Percentiles rank a stretch among this genome's conserved stretches.
These are phyloP conservation scores for Holotrichia oblita DNA, from an alignment of 1,140 invertebrate genomes.

Conservation along the genomic window DNA sequence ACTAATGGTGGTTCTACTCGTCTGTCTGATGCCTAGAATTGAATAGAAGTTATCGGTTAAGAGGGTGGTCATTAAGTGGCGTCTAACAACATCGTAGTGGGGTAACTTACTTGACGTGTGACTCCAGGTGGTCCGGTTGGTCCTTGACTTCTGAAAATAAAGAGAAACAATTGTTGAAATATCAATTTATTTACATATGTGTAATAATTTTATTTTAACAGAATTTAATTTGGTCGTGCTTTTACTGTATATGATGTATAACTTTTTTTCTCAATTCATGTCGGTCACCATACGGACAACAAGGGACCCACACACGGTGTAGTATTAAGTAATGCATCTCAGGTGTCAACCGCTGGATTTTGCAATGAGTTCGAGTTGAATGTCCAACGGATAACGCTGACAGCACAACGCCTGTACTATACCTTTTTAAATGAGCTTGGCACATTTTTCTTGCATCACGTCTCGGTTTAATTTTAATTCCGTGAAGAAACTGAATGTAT, in stretches of 20 bases:
- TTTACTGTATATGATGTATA: neutral
- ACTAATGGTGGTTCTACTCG: constrained; percentile 81
- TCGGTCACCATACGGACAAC: neutral
- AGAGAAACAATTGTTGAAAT: neutral
- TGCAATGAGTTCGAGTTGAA: constrained; percentile 1
- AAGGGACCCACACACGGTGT: neutral
- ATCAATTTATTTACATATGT: no score
- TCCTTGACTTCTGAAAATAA: constrained; percentile 34
- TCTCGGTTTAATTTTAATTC: neutral
- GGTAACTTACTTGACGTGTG: constrained; percentile 20
- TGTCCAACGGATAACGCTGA: neutral
- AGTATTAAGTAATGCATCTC: constrained; percentile 20
- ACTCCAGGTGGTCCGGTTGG: constrained; percentile 27
- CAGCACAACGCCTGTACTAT: neutral
- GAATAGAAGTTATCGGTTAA: neutral
- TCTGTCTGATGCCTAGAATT: constrained; percentile 41
- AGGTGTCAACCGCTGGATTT: constrained; percentile 19
- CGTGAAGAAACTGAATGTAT: neutral
- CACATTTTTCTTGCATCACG: constrained; percentile 4
- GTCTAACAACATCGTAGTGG: neutral
- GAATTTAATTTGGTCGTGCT: neutral
- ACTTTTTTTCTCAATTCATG: neutral
- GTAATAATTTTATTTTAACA: no score
- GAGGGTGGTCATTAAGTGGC: neutral
- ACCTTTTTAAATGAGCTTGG: constrained; percentile 4